Conservation (phyloP, 1,140 invertebrate species). For the Patella vulgata region DNA sequence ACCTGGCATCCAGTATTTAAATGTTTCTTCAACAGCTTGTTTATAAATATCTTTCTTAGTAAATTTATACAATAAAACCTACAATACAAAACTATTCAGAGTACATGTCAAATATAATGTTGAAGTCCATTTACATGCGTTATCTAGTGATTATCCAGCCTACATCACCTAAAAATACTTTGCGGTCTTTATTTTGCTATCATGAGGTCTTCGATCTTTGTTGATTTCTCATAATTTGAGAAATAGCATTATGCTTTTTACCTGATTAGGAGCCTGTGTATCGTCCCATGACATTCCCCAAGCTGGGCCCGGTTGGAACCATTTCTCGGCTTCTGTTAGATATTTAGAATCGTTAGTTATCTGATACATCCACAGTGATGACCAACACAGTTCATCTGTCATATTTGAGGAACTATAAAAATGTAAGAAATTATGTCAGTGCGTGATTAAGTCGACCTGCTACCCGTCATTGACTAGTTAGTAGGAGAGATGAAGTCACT, state of each 20-base stretch:
- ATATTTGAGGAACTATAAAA: slow-evolving; percentile 69
- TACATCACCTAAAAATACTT: too few relatives aligned
- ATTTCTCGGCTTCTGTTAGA: slow-evolving; percentile 69
- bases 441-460: too few relatives aligned
- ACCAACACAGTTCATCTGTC: slow-evolving; percentile 74
- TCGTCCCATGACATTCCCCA: slow-evolving; percentile 72
- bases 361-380: slow-evolving; percentile 73
- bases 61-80: slow-evolving; percentile 53
- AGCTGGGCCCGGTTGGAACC: slow-evolving; percentile 60
- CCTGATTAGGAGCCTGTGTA: slow-evolving; percentile 72
- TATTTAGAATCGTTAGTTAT: slow-evolving; percentile 71
- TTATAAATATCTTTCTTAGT: slow-evolving; percentile 45
- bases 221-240: too few relatives aligned
- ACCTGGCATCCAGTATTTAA: too few relatives aligned
- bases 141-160: too few relatives aligned
- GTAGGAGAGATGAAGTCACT: background rate
- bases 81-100: too few relatives aligned
- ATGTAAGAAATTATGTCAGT: too few relatives aligned
- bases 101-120: slow-evolving; percentile 71
- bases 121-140: too few relatives aligned
- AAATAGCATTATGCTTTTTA: slow-evolving; percentile 33
- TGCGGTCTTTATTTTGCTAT: too few relatives aligned
- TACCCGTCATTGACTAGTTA: too few relatives aligned
- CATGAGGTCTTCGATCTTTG: too few relatives aligned
- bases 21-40: too few relatives aligned